Conservation (phyloP, 2,113 vertebrate species). For the Etheostoma spectabile region DNA sequence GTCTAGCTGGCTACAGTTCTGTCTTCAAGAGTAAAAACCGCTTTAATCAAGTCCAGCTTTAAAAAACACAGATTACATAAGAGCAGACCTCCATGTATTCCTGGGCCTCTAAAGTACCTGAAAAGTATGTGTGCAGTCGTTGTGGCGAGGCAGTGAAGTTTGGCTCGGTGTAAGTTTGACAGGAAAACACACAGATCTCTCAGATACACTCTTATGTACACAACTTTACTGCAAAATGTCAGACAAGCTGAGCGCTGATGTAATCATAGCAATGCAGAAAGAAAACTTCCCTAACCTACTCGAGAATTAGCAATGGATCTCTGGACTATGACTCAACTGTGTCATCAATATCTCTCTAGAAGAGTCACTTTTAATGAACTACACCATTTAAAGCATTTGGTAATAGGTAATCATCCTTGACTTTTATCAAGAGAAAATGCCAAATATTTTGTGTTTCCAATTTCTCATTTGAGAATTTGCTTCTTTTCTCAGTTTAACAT, state of each 20-base stretch:
- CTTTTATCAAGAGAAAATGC: background rate
- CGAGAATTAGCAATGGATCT: constrained; percentile 21
- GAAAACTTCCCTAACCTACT: constrained; percentile 19
- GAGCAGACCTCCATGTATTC: constrained; percentile 63
- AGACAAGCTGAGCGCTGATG: constrained; percentile 24
- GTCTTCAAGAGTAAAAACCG: constrained; percentile 51
- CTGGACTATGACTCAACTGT: background rate
- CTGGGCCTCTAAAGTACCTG: constrained; percentile 51
- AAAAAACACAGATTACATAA: constrained; percentile 76
- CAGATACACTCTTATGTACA: constrained; percentile 41
- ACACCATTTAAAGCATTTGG: background rate
- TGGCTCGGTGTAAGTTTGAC: constrained; percentile 31
- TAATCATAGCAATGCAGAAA: constrained; percentile 15
- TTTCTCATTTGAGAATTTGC: background rate
- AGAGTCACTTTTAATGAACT: background rate
- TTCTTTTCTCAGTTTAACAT: background rate
- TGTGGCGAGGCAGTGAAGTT: constrained; percentile 37
- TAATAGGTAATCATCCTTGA: background rate
- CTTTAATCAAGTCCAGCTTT: constrained; percentile 72
- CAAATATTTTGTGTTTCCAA: background rate
- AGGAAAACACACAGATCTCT: constrained; percentile 65
- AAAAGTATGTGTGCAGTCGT: constrained; percentile 61
- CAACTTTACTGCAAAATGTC: constrained; percentile 12
- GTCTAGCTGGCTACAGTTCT: constrained; percentile 33
- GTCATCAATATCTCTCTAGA: background rate